Evolutionary conservation across 2,113 vertebrate species (phyloP).

Genomic region (Dasyornis broadbenti): DNA sequence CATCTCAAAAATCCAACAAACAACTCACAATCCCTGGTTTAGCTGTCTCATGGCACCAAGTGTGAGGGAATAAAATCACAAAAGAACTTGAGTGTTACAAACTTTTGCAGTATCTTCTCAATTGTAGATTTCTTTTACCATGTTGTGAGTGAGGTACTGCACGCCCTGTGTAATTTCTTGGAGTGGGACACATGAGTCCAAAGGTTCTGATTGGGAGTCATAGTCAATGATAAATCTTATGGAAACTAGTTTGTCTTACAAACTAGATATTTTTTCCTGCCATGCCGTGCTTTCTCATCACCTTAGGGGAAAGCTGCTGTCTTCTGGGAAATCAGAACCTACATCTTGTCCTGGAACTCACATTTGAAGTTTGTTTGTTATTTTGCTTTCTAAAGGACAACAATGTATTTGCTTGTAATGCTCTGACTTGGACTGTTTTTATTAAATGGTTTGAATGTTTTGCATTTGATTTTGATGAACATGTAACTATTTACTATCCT

Average conservation of each 20-base stretch:
- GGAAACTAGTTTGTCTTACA: neutral
- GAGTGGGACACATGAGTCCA: neutral
- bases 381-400: neutral
- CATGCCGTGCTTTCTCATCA: neutral
- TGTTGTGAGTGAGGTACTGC: neutral
- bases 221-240: neutral
- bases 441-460: neutral
- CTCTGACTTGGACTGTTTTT: neutral
- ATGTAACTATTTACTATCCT: neutral
- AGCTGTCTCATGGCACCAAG: neutral
- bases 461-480: neutral
- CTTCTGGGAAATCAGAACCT: neutral
- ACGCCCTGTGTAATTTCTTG: accelerated
- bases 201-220: neutral
- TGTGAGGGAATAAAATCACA: neutral
- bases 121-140: neutral
- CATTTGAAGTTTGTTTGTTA: neutral
- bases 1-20: neutral
- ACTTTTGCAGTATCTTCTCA: neutral
- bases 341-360: neutral
- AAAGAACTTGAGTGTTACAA: accelerated
- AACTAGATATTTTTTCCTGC: neutral
- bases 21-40: neutral
- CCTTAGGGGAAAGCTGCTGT: neutral
- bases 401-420: neutral